These are phyloP conservation scores for Rhadinocentrus ornatus DNA, from an alignment of 2,797 vertebrate genomes.

Conservation along the genomic window DNA sequence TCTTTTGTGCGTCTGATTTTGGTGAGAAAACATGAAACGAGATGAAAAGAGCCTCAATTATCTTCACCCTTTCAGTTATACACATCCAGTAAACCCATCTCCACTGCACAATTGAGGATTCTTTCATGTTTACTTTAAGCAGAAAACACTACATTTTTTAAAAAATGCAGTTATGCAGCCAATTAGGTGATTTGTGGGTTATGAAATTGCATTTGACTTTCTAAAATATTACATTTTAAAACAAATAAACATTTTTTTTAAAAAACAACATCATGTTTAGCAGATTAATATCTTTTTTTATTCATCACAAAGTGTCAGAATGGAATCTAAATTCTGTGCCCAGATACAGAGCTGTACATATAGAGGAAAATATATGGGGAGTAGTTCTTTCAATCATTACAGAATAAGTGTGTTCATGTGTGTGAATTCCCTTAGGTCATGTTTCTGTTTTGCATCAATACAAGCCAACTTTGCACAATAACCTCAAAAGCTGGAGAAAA, in stretches of 20 bases:
- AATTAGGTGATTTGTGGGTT: neutral
- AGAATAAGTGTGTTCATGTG: slow-evolving; percentile 56
- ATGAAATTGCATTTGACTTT: slow-evolving; percentile 8
- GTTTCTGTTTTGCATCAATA: slow-evolving; percentile 61
- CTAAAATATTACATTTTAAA: neutral
- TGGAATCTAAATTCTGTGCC: slow-evolving; percentile 1
- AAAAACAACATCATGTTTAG: neutral
- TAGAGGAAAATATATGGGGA: slow-evolving; percentile 54
- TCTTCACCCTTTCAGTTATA: slow-evolving; percentile 1
- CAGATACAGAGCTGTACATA: slow-evolving; percentile 44
- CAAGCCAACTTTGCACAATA: slow-evolving; percentile 45
- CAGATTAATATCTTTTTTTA: neutral
- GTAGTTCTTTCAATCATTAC: slow-evolving; percentile 58
- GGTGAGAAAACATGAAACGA: neutral
- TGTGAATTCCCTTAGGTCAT: slow-evolving; percentile 48
- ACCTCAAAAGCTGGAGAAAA: slow-evolving; percentile 52
- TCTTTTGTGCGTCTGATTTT: neutral
- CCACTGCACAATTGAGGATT: rapidly evolving
- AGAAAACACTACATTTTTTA: neutral
- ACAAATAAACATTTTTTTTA: neutral
- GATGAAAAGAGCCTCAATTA: neutral
- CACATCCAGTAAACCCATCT: neutral
- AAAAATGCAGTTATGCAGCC: neutral
- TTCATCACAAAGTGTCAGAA: neutral
- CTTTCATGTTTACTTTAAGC: slow-evolving; percentile 8